A percentile compares a stretch with the other conserved stretches of the same genome.
Conservation (phyloP, 2,113 vertebrate species). For the Ploceus nigricollis region DNA sequence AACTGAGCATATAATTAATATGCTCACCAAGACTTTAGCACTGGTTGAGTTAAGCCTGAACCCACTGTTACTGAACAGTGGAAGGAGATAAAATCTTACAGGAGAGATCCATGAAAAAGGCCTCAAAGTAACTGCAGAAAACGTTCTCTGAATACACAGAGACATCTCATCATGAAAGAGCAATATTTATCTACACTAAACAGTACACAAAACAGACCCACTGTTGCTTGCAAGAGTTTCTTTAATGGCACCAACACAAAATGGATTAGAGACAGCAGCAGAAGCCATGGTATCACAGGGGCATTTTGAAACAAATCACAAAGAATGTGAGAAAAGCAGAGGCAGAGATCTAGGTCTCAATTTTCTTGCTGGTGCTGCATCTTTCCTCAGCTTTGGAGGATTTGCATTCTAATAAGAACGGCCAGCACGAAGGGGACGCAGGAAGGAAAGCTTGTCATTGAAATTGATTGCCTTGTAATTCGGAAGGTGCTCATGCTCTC, state of each 20-base stretch:
- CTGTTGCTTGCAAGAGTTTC: neutral
- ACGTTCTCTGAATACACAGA: neutral
- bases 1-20: neutral
- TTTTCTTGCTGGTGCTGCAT: neutral
- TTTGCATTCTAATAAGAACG: neutral
- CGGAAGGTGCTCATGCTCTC: neutral
- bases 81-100: neutral
- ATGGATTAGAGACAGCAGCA: neutral
- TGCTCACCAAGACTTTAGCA: neutral
- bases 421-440: slow-evolving; percentile 12
- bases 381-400: neutral
- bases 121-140: rapidly evolving
- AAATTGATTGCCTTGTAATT: neutral
- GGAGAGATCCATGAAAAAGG: neutral
- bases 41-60: neutral
- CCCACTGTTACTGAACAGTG: neutral
- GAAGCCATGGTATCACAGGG: rapidly evolving
- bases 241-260: neutral
- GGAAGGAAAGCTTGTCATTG: neutral
- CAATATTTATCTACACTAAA: neutral
- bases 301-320: neutral
- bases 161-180: neutral
- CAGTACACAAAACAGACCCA: neutral
- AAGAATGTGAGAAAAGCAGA: neutral
- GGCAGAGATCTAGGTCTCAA: neutral